phyloP scores from a whole-genome alignment of 2,797 vertebrate species.

The Hydrophis major region DNA sequence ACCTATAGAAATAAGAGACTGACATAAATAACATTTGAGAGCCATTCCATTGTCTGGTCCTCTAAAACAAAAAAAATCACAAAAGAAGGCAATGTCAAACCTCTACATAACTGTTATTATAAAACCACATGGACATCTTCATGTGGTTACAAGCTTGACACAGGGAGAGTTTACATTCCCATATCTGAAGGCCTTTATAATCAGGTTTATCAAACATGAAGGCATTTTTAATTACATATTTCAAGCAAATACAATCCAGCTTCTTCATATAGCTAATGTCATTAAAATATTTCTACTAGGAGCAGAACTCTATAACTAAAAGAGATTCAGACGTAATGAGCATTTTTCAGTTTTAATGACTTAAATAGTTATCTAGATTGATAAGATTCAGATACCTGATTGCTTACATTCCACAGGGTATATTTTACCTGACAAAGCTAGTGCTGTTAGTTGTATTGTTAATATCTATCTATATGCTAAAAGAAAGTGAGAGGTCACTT shows the following conservation, averaged over 20 bases:
- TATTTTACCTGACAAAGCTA: neutral
- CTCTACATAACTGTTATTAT: neutral
- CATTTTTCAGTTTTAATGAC: neutral
- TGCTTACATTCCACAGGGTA: neutral
- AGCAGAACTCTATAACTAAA: neutral
- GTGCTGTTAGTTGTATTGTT: neutral
- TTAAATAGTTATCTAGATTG: neutral
- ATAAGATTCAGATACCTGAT: neutral
- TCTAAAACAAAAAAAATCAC: neutral
- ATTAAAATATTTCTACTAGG: neutral
- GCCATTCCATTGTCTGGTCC: neutral
- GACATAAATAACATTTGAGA: neutral
- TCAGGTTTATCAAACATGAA: neutral
- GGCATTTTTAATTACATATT: neutral
- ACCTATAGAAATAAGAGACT: neutral
- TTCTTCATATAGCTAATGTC: neutral
- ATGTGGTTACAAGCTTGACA: neutral
- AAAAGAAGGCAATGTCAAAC: neutral
- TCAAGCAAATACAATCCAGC: neutral
- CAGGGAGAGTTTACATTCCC: neutral
- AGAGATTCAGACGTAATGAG: neutral
- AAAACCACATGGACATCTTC: neutral
- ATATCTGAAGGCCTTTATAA: neutral
- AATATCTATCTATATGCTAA: too few species aligned
- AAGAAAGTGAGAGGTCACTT: too few species aligned